Base-by-base conservation (phyloP, 2,797 vertebrate genomes). In the Sylvia borin region DNA sequence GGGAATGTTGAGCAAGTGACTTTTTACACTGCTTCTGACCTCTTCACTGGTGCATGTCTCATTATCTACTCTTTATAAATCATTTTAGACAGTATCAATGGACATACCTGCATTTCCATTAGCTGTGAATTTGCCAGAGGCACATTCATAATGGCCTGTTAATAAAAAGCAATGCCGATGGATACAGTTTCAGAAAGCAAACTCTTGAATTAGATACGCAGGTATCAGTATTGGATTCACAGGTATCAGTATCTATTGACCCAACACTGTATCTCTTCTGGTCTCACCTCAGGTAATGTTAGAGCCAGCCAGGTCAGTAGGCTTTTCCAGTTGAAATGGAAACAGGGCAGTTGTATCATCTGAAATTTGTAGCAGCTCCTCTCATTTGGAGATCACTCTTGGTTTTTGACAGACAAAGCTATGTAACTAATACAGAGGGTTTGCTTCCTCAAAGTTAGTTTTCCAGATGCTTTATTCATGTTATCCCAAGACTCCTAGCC, bases 101-200 rank as follows among this genome's bases (percentile, higher is more conserved):
- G 48, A n/a, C 3, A 2, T 10, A 13, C 38, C 72, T 64, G 27
- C 61, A 5, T 80, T 92, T 92, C 48, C 72, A n/a, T 58, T 45
- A 47, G 40, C 45, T 48, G 65, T 1, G 12, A 71, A 75, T 91
- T 95, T 73, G 51, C 66, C 51, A 25, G 43, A 78, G 29, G 29
- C 38, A 71, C 42, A 11, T 53, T 92, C 66, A 62, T 84, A 94
- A 73, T 42, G 21, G 43, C 0, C 57, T 20, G 36, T 60, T 78
- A 81, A 88, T 92, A 94, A 96, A 93, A 95, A 95, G 79, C 89
- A 90, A 29, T 27, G 51, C 22, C 81, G 80, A 45, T 43, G 57
- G 95, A 85, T 97, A 94, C 40, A 57, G 60, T 96, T 95, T 96
- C 96, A 96, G 95, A 93, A 95, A 96, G 87, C 66, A 95, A 95